A percentile compares a stretch with the other conserved stretches of the same genome.
Conservation (phyloP, 2,888 invertebrate genomes). For the Lasioglossum zephyrum region DNA sequence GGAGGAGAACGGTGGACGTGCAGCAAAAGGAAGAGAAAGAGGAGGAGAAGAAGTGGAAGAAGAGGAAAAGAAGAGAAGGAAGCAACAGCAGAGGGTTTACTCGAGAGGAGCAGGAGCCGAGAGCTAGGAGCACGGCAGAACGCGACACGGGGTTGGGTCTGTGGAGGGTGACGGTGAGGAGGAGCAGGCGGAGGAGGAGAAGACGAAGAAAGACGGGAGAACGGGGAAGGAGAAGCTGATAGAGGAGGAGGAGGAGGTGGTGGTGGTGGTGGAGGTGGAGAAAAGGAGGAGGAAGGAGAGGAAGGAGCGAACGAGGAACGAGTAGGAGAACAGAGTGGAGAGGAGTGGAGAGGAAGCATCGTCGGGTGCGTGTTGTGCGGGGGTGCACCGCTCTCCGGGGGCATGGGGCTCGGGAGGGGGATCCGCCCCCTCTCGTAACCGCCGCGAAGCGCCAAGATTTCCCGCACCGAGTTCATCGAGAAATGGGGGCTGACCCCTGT, state of each 20-base stretch:
- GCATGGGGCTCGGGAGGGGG: slow-evolving; percentile 88
- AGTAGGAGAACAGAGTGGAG: slow-evolving; percentile 54
- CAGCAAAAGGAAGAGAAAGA: background rate
- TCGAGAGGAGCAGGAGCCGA: background rate
- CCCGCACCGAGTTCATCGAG: slow-evolving; percentile 98
- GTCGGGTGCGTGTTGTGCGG: slow-evolving; percentile 78
- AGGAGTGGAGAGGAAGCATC: slow-evolving; percentile 67
- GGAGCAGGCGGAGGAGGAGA: slow-evolving; percentile 33
- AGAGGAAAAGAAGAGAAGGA: background rate
- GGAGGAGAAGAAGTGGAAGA: background rate
- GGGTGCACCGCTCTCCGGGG: slow-evolving; percentile 81
- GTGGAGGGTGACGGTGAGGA: slow-evolving; percentile 26
- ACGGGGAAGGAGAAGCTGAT: slow-evolving; percentile 26
- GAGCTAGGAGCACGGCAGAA: slow-evolving; percentile 32
- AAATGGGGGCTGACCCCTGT: slow-evolving; percentile 99
- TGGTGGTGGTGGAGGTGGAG: slow-evolving; percentile 41
- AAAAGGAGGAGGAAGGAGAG: slow-evolving; percentile 55
- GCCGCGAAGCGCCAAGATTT: slow-evolving; percentile 93
- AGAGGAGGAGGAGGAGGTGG: slow-evolving; percentile 26
- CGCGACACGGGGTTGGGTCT: slow-evolving; percentile 48
- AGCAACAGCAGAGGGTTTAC: background rate
- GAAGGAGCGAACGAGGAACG: slow-evolving; percentile 38
- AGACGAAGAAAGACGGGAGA: slow-evolving; percentile 45
- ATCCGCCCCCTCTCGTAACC: slow-evolving; percentile 87
- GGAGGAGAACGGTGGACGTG: background rate